phyloP scores from a whole-genome alignment of 2,797 vertebrate species.

The Triplophysa bombifrons region DNA sequence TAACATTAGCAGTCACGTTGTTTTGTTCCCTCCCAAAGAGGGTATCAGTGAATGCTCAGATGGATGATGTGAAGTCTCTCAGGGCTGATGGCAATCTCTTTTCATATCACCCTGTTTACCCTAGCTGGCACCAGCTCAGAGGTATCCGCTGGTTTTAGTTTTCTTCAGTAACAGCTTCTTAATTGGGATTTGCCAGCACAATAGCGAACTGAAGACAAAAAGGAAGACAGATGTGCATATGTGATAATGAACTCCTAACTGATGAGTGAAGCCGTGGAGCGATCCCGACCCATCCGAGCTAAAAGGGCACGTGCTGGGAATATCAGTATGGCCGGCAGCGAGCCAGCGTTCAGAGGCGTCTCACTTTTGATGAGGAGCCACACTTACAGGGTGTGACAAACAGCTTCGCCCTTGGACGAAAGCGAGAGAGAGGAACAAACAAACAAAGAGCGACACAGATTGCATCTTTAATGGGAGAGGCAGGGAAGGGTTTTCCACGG shows the following conservation, averaged over 20 bases:
- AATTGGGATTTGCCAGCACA: constrained; percentile 50
- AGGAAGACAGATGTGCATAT: constrained; percentile 49
- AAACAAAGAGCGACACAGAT: constrained; percentile 78
- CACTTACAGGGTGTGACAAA: constrained; percentile 70
- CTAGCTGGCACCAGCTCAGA: constrained; percentile 51
- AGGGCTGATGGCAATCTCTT: constrained; percentile 46
- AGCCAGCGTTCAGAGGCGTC: constrained; percentile 28
- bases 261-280: constrained; percentile 3
- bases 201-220: constrained; percentile 52
- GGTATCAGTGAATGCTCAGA: constrained; percentile 44
- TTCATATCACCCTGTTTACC: constrained; percentile 48
- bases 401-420: constrained; percentile 66
- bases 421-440: constrained; percentile 58
- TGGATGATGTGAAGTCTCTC: constrained; percentile 45
- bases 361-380: constrained; percentile 57
- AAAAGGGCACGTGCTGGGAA: constrained; percentile 47
- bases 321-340: constrained; percentile 36
- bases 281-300: constrained; percentile 31
- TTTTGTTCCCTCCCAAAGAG: constrained; percentile 33
- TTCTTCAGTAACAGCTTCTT: constrained; percentile 43
- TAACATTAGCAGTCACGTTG: constrained; percentile 46
- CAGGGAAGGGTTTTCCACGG: constrained; percentile 66
- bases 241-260: constrained; percentile 58
- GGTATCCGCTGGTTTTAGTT: constrained; percentile 36
- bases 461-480: constrained; percentile 74